Evolutionary conservation across 2,113 vertebrate genomes (phyloP), one percentile per base, ranked within the genome.

Genomic region (Urocitellus parryii): DNA sequence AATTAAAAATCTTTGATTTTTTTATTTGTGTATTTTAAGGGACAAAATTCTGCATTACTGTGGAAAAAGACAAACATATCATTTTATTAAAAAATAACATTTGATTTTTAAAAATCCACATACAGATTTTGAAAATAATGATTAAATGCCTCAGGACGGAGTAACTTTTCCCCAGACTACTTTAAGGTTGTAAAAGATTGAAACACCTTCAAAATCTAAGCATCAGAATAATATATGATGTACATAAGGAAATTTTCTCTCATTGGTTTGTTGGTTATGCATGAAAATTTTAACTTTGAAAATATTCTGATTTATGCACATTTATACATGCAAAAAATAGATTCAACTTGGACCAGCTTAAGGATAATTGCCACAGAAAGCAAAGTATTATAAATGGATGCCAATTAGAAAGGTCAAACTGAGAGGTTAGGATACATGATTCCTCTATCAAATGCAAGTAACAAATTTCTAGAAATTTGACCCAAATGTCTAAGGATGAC

Each of bases 381-480:
- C 45, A 32, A 95, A 97, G 88, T 83, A 96, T 97, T n/a, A 14
- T 92, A 97, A 97, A 97, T 96, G 96, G 97, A 97, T 97, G 93
- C 97, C 97, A 94, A 93, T 96, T 97, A 98, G 97, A 96, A 24
- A 65, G 98, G 98, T 98, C 98, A 97, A 63, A 65, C 90, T 0
- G 0, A 94, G 96, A 98, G 98, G 98, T 97, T 95, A 98, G 94
- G 98, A 97, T 95, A 97, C 88, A 70, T 1, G 90, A 98, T 97
- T 98, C 97, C 95, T 97, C 1, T 14, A 97, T 95, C 63, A 32
- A 98, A 97, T 95, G 97, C 95, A 97, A 98, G 96, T 95, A 13
- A 51, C 65, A 70, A 97, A 98, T 98, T 98, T 98, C 97, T 96
- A 96, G 98, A 99, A 99, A 99, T 98, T 97, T 98, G 98, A 99